Conservation (phyloP, 2,797 vertebrate species). For the Podarcis lilfordi region DNA sequence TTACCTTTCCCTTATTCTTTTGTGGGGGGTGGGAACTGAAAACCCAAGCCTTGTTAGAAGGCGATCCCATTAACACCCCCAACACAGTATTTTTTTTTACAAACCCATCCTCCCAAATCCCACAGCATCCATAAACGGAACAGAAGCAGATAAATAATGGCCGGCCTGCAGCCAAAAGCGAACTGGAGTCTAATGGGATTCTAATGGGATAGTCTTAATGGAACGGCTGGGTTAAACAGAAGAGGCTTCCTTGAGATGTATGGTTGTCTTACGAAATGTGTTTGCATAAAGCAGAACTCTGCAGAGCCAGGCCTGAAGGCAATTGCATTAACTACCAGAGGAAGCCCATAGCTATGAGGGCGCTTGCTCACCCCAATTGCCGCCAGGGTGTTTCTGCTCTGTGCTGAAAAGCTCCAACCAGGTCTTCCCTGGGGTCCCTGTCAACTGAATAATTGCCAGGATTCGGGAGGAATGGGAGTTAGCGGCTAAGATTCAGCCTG, state of each 20-base stretch:
- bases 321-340: neutral
- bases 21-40: neutral
- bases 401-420: neutral
- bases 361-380: conserved; percentile 40
- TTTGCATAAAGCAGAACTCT: neutral
- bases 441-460: neutral
- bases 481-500: rapidly evolving
- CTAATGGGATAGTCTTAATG: neutral
- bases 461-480: neutral
- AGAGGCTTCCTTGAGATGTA: neutral
- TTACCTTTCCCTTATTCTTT: neutral
- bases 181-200: neutral
- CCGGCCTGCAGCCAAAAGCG: neutral
- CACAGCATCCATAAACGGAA: neutral
- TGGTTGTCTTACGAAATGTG: neutral
- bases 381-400: conserved; percentile 21
- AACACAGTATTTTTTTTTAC: neutral
- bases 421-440: rapidly evolving
- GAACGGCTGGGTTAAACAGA: neutral
- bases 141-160: no score
- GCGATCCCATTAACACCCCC: neutral
- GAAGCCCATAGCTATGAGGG: conserved; percentile 14
- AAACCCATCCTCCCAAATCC: neutral
- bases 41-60: neutral
- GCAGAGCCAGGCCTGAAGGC: neutral